phyloP scores from a whole-genome alignment of 2,797 vertebrate species.

The Premnoplex brunnescens region DNA sequence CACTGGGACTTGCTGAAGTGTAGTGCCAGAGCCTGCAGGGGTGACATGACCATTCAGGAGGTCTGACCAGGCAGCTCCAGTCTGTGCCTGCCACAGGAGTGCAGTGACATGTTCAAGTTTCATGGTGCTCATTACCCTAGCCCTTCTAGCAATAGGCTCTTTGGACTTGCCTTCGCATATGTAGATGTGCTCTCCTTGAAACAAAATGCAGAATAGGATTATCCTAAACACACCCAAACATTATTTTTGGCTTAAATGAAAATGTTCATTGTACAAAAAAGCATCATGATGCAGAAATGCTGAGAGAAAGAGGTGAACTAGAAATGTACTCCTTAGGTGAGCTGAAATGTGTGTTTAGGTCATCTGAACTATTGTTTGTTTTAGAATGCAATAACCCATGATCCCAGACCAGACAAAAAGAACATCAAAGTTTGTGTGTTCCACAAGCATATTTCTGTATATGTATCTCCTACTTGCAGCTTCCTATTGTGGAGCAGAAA shows the following conservation, averaged over 20 bases:
- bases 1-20: background rate
- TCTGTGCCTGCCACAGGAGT: background rate
- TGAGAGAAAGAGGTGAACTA: background rate
- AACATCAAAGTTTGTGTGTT: background rate
- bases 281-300: background rate
- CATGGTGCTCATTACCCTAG: background rate
- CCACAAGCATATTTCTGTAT: background rate
- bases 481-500: background rate
- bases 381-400: background rate
- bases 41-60: rapidly evolving
- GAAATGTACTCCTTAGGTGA: background rate
- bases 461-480: background rate
- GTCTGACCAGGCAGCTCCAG: background rate
- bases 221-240: background rate
- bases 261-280: background rate
- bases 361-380: background rate
- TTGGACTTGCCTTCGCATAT: background rate
- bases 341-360: background rate
- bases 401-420: background rate
- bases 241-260: background rate
- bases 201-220: background rate
- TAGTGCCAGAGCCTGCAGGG: background rate
- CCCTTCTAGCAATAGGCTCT: background rate
- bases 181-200: background rate
- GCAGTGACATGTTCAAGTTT: background rate